Conservation (phyloP, 2,888 invertebrate species). For the Pollenia labialis region DNA sequence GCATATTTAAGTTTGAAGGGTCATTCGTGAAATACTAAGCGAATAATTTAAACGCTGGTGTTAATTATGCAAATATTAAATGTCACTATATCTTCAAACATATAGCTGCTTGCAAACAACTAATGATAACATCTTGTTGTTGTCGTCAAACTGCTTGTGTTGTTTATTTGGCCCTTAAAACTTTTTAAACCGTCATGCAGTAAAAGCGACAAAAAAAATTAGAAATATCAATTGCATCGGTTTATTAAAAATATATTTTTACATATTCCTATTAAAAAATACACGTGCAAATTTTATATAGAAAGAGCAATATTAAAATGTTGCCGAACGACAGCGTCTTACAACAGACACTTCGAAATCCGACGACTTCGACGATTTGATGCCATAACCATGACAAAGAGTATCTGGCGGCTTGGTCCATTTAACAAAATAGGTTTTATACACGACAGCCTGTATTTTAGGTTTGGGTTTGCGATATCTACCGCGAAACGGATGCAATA, state of each 20-base stretch:
- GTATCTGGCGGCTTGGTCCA: slow-evolving; percentile 81
- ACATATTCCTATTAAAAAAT: neutral
- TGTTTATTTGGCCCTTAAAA: too few species aligned
- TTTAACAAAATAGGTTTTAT: slow-evolving; percentile 81
- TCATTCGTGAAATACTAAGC: too few species aligned
- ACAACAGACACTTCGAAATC: slow-evolving; percentile 64
- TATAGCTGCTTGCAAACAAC: too few species aligned
- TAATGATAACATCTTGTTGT: too few species aligned
- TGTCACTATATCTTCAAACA: too few species aligned
- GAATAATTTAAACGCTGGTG: too few species aligned
- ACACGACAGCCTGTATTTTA: slow-evolving; percentile 79
- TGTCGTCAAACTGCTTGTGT: too few species aligned
- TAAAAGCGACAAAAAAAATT: neutral
- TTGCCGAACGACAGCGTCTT: slow-evolving; percentile 80
- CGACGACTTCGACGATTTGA: slow-evolving; percentile 69
- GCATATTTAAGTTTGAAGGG: too few species aligned
- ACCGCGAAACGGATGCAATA: slow-evolving; percentile 77
- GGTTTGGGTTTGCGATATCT: slow-evolving; percentile 61
- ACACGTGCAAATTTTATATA: neutral
- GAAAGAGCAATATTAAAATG: slow-evolving; percentile 75
- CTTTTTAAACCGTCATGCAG: too few species aligned
- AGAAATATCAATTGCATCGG: slow-evolving; percentile 13
- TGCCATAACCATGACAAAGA: slow-evolving; percentile 75
- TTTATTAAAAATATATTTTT: slow-evolving; percentile 40
- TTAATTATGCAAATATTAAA: too few species aligned